Percentiles rank a stretch among this genome's conserved stretches.
Conservation (phyloP, 1,140 invertebrate genomes). For the Adoxophyes honmai region DNA sequence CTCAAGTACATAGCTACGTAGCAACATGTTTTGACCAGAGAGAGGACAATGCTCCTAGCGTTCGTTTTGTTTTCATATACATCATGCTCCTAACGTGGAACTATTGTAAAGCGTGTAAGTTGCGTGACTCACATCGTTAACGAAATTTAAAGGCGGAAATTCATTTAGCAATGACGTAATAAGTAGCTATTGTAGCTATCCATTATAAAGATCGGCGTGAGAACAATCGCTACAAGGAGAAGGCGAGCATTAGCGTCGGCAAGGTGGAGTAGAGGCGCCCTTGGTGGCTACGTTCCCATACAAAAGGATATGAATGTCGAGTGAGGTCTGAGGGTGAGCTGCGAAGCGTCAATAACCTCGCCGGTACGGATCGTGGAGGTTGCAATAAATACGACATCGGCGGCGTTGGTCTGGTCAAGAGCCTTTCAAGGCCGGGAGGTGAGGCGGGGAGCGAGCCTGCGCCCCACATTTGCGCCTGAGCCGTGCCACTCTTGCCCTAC, state of each 20-base stretch:
- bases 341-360: constrained; percentile 73
- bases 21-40: constrained; percentile 22
- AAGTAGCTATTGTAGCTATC: constrained; percentile 62
- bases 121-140: constrained; percentile 68
- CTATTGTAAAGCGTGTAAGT: constrained; percentile 46
- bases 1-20: constrained; percentile 9
- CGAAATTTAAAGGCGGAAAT: constrained; percentile 72
- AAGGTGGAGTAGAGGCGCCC: constrained; percentile 19
- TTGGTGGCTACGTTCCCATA: constrained; percentile 48
- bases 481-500: constrained; percentile 44
- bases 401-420: constrained; percentile 72
- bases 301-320: constrained; percentile 42
- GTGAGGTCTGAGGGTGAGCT: constrained; percentile 33
- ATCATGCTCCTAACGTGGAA: constrained; percentile 30
- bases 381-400: constrained; percentile 75
- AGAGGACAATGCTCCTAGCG: constrained; percentile 38
- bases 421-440: constrained; percentile 74
- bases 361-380: constrained; percentile 71
- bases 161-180: constrained; percentile 68
- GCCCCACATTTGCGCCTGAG: constrained; percentile 53
- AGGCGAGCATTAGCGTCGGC: constrained; percentile 39
- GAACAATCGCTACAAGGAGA: constrained; percentile 66
- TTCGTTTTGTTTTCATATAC: constrained; percentile 14
- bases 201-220: constrained; percentile 70
- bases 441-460: constrained; percentile 59